Percentiles rank a stretch among this genome's conserved stretches.
Evolutionary conservation across 2,113 vertebrate genomes (phyloP).

Genomic region (Takifugu bimaculatus): DNA sequence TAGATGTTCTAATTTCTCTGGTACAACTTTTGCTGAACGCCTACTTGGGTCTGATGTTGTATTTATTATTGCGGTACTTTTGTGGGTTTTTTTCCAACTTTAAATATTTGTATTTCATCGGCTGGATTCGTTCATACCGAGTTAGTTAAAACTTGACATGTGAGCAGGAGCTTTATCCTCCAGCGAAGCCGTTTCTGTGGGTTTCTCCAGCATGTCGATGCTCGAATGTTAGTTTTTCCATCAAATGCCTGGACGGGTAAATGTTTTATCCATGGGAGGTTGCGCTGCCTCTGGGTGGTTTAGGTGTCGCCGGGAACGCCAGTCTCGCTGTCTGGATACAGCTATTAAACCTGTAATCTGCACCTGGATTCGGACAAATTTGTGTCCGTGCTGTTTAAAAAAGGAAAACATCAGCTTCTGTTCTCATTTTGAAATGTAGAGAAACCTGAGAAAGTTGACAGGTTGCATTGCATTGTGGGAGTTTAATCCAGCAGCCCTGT

Average conservation of each 20-base stretch:
- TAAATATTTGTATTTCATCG: neutral
- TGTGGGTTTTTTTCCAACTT: constrained; percentile 15
- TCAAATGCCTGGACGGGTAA: neutral
- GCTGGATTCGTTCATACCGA: neutral
- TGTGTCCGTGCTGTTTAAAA: constrained; percentile 8
- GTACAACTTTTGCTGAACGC: constrained; percentile 1
- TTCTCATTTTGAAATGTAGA: neutral
- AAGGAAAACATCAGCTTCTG: neutral
- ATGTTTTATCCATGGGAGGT: neutral
- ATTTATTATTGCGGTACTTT: constrained; percentile 39
- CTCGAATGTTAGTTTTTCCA: neutral
- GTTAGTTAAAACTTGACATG: too few relatives aligned
- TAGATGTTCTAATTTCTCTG: constrained; percentile 13
- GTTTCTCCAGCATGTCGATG: neutral
- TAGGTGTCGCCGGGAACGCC: too few relatives aligned
- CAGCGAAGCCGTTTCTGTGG: neutral
- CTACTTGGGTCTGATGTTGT: constrained; percentile 13
- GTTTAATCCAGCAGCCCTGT: too few relatives aligned
- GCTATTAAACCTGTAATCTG: neutral
- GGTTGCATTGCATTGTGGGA: neutral
- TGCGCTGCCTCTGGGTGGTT: too few relatives aligned
- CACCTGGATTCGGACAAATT: neutral
- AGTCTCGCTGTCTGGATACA: too few relatives aligned
- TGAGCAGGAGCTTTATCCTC: neutral
- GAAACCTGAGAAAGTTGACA: neutral